Base-by-base conservation (phyloP, 2,888 invertebrate genomes). In the Matsumyia berberina region DNA sequence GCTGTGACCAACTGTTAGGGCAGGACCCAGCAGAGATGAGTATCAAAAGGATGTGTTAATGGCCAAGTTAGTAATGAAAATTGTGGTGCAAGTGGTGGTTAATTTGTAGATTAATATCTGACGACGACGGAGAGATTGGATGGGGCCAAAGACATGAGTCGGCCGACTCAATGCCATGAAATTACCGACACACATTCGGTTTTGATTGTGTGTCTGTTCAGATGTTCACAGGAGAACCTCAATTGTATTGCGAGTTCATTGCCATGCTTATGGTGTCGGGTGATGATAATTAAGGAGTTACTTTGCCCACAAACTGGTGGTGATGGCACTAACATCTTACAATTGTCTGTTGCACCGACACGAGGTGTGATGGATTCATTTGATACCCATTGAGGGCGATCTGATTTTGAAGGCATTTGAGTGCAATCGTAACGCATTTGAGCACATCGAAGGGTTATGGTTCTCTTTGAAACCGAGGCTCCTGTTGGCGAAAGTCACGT, bases 21-120 rank as follows among this genome's bases (percentile, higher is more conserved):
- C 79, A 58, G 80, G 53, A 49, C 60, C 49, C 44, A 66, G 51
- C 24, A 12, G 57, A 74, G 80, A 76, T 76, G 70, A 37, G 49
- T 85, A 80, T 76, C 79, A 80, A 70, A 74, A 64, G 80, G 74
- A 80, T 85, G 85, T 85, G 85, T 76, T 80, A 80, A 85, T 85
- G 85, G 76, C 39, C 80, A 64, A 80, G 80, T 80, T 72, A 76
- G 85, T 85, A 76, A 85, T 76, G 85, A 80, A 85, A 85, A 85
- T 85, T 80, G 80, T 53, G 85, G 64, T 80, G 66, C 85, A 85
- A 85, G 74, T 85, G 70, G 76, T 66, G 85, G 85, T 80, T 80
- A 85, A 85, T 80, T 85, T 80, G 70, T 60, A 76, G 80, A 85
- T 85, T 85, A 85, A 85, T 85, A 80, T 85, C 85, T 64, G 53